phyloP scores from a whole-genome alignment of 2,113 vertebrate genomes.

The Thymallus thymallus region DNA sequence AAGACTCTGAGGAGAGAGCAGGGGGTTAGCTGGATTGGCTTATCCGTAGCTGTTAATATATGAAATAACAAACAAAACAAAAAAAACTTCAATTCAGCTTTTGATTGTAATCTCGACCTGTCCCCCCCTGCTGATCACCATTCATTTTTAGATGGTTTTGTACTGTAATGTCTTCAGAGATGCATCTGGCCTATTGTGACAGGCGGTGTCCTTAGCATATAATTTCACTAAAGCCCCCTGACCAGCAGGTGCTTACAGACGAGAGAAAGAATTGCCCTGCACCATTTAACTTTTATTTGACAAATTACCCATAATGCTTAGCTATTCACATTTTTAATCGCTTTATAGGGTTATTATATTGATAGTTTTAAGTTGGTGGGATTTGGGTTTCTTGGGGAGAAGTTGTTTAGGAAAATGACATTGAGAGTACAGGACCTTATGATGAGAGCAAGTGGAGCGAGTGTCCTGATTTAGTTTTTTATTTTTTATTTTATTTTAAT shows the following conservation, averaged over 20 bases:
- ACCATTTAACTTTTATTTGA: background rate
- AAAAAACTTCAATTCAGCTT: too few relatives aligned
- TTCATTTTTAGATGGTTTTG: constrained; percentile 23
- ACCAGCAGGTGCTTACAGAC: background rate
- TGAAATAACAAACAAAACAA: too few relatives aligned
- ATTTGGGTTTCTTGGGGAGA: background rate
- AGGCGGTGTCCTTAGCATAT: constrained; percentile 1
- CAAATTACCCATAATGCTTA: background rate
- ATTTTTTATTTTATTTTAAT: background rate
- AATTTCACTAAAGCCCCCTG: background rate
- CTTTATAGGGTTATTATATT: constrained; percentile 10
- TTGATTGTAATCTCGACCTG: background rate
- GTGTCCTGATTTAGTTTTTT: constrained; percentile 2
- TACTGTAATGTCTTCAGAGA: constrained; percentile 8
- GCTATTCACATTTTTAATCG: background rate
- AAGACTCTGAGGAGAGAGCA: background rate
- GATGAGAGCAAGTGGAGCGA: too few relatives aligned
- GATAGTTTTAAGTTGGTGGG: constrained; percentile 13
- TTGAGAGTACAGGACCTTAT: constrained; percentile 33
- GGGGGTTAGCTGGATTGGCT: background rate
- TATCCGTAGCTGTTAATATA: background rate
- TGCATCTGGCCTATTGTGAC: background rate
- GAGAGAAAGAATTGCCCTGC: background rate
- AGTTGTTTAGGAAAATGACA: background rate
- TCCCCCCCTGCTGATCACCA: constrained; percentile 25